A percentile compares a stretch with the other conserved stretches of the same genome.
phyloP scores from a whole-genome alignment of 2,113 vertebrate species.

The Lamprotornis superbus region DNA sequence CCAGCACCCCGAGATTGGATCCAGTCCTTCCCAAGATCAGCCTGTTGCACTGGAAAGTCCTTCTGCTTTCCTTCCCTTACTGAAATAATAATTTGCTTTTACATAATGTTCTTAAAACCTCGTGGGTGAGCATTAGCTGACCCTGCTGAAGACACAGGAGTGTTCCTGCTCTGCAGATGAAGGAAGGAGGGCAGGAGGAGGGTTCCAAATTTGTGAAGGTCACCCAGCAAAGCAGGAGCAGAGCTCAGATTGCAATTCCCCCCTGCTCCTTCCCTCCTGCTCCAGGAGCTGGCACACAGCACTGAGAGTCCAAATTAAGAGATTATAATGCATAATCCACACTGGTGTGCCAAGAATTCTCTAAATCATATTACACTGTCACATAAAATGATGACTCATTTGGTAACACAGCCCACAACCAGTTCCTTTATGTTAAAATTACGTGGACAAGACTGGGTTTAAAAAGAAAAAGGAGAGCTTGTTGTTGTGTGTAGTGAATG shows the following conservation, averaged over 20 bases:
- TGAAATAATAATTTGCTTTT: not conserved
- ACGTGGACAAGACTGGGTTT: conserved; percentile 32
- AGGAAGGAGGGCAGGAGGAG: not conserved
- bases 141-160: not conserved
- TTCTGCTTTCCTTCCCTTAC: not conserved
- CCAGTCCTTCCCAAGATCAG: not conserved
- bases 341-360: conserved; percentile 51
- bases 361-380: conserved; percentile 34
- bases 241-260: not conserved
- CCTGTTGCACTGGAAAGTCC: not conserved
- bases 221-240: not conserved
- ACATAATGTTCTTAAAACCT: not conserved
- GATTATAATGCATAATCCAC: conserved; percentile 60
- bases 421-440: conserved; percentile 60
- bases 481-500: conserved; percentile 44
- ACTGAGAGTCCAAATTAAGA: conserved; percentile 15
- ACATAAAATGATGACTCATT: conserved; percentile 62
- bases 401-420: conserved; percentile 5
- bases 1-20: not conserved
- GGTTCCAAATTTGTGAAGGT: not conserved
- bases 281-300: not conserved
- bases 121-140: not conserved
- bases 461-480: conserved; percentile 55
- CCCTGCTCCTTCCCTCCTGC: not conserved
- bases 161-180: not conserved